Evolutionary conservation across 2,113 vertebrate genomes (phyloP).

Genomic region (Nettapus auritus): DNA sequence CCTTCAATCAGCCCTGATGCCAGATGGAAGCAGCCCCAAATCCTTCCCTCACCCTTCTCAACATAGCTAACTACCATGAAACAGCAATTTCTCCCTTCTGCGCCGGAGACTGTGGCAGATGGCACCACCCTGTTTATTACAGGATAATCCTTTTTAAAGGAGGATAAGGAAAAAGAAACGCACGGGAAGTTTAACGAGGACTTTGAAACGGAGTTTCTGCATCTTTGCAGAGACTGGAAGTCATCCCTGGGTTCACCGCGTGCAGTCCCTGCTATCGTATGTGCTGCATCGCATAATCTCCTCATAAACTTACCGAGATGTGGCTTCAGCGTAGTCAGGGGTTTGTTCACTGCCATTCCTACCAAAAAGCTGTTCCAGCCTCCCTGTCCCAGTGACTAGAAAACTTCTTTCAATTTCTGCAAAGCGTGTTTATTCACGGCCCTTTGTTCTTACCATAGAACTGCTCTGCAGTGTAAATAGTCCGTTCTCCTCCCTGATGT

Average conservation of each 20-base stretch:
- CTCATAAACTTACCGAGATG: neutral
- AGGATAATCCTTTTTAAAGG: conserved; percentile 47
- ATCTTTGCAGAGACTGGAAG: neutral
- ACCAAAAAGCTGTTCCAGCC: neutral
- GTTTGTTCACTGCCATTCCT: neutral
- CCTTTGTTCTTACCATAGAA: neutral
- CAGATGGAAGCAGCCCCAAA: conserved; percentile 59
- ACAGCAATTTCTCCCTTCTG: conserved; percentile 63
- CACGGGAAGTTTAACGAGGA: conserved; percentile 16
- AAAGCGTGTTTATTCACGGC: neutral
- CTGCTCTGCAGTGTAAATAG: neutral
- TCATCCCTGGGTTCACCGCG: neutral
- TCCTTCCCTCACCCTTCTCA: neutral
- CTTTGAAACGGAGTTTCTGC: conserved; percentile 7
- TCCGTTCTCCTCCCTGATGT: neutral
- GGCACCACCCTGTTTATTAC: conserved; percentile 57
- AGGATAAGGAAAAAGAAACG: conserved; percentile 41
- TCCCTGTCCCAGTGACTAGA: neutral
- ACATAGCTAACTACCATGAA: conserved; percentile 48
- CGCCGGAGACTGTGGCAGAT: conserved; percentile 57
- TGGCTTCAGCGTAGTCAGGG: neutral
- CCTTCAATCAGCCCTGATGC: conserved; percentile 47
- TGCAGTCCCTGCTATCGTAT: neutral
- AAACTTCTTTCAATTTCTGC: neutral
- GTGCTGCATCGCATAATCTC: neutral